phyloP scores from a whole-genome alignment of 1,140 invertebrate genomes.

The Anthonomus grandis region DNA sequence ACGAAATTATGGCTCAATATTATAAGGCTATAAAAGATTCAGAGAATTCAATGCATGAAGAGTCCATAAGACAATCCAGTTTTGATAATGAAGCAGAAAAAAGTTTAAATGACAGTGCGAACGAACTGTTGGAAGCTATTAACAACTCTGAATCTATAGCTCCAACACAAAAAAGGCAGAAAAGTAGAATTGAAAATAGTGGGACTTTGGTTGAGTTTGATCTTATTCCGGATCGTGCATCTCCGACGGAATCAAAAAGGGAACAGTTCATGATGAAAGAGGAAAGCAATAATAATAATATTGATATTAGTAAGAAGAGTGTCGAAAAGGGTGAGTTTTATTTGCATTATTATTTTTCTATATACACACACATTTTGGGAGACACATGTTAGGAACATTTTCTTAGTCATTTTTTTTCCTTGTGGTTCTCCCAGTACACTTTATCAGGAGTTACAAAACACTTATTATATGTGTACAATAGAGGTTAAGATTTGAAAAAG shows the following conservation, averaged over 20 bases:
- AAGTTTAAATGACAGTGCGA: conserved; percentile 21
- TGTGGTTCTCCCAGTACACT: too few relatives aligned
- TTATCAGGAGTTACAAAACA: too few relatives aligned
- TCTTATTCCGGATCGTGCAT: neutral
- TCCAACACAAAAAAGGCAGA: conserved; percentile 2
- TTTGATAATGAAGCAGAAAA: conserved; percentile 1
- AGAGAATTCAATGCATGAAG: neutral
- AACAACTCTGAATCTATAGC: conserved; percentile 19
- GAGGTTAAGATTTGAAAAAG: too few relatives aligned
- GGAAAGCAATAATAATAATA: conserved; percentile 11
- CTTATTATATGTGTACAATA: too few relatives aligned
- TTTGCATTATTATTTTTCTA: neutral
- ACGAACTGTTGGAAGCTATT: conserved; percentile 23
- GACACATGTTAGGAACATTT: too few relatives aligned
- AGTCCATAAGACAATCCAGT: neutral
- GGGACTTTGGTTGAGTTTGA: neutral
- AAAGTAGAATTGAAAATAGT: neutral
- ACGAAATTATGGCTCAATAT: conserved; percentile 8
- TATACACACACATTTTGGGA: too few relatives aligned
- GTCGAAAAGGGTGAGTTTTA: neutral
- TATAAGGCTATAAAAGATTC: conserved; percentile 19
- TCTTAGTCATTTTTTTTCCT: too few relatives aligned
- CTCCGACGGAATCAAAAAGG: neutral
- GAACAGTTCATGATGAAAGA: neutral
- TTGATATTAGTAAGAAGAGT: neutral